Base-by-base conservation (phyloP, 2,797 vertebrate genomes). In the Sebastes trivittatus region DNA sequence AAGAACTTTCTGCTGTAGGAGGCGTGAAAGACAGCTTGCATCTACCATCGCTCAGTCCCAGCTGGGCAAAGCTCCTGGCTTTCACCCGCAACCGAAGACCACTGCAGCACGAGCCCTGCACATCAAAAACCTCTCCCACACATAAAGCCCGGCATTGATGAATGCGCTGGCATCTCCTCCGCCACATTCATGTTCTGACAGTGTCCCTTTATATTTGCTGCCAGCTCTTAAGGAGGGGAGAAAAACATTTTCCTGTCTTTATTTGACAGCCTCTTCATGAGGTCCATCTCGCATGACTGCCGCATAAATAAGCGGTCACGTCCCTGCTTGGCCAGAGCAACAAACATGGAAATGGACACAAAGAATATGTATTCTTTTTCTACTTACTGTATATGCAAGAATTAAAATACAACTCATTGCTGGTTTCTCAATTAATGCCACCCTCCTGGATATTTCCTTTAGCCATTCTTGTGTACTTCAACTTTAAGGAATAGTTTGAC, bases 71-170 rank as follows among this genome's bases (percentile, higher is more conserved):
- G 83, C 90, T 94, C 86, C 89, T 93, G 85, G 89, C 89, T 89
- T 87, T 80, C 88, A 86, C 84, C 77, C 86, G 78, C 81, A 85
- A 88, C 84, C 85, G 85, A 89, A 77, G 85, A 87, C 87, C 72
- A 25, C 87, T 79, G 86, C 90, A 81, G 85, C 67, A 29, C 34
- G 61, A 91, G 90, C 63, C 85, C 75, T 72, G 88, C 92, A 93
- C 93, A 94, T 94, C 92, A 93, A 94, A 93, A 93, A 92, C 87
- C 85, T 85, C 82, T 86, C 89, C 89, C 83, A 87, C 83, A 93
- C 93, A 96, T 89, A 95, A 94, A 94, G 93, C 85, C 85, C 63
- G 42, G 91, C 94, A 95, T 95, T 96, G 95, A 96, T 94, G 84
- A 91, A 89, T 87, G 83, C 61, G 59, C 91, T 93, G 95, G 94